Evolutionary conservation across 2,888 invertebrate species (phyloP).

Genomic region (Anticlea derivata): DNA sequence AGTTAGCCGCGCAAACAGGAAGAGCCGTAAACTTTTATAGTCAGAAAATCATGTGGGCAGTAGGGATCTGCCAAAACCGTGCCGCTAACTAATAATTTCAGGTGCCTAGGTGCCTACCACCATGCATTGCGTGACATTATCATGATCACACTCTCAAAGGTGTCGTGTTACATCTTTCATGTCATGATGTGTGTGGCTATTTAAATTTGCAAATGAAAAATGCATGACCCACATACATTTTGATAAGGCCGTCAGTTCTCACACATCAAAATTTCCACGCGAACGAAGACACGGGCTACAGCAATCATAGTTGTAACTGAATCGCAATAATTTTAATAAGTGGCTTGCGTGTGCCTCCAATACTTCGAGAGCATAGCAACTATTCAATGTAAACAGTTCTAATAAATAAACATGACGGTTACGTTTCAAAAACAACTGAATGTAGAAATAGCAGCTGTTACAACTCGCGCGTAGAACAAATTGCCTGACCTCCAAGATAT

Average conservation of each 20-base stretch:
- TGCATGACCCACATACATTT: no score
- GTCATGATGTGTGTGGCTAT: no score
- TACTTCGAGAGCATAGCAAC: conserved; percentile 10
- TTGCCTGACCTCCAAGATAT: conserved; percentile 10
- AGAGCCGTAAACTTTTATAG: conserved; percentile 66
- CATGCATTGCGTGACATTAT: background rate
- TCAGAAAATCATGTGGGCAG: conserved; percentile 31
- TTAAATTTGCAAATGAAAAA: no score
- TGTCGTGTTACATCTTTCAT: conserved; percentile 13
- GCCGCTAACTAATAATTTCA: conserved; percentile 9
- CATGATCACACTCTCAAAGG: conserved; percentile 19
- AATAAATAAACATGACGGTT: conserved; percentile 5
- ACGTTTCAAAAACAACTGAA: background rate
- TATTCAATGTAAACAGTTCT: background rate
- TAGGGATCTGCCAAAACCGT: conserved; percentile 42
- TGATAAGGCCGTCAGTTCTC: no score
- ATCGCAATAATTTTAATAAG: conserved; percentile 12
- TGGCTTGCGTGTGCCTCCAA: conserved; percentile 12
- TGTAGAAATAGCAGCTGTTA: conserved; percentile 7
- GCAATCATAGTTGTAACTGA: conserved; percentile 6
- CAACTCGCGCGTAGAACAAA: background rate
- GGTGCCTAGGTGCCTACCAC: conserved; percentile 38
- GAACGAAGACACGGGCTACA: conserved; percentile 14
- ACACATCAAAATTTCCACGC: conserved; percentile 32
- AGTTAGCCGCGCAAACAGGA: conserved; percentile 59